Conservation (phyloP, 2,888 invertebrate species). For the Schizaphis graminum region DNA sequence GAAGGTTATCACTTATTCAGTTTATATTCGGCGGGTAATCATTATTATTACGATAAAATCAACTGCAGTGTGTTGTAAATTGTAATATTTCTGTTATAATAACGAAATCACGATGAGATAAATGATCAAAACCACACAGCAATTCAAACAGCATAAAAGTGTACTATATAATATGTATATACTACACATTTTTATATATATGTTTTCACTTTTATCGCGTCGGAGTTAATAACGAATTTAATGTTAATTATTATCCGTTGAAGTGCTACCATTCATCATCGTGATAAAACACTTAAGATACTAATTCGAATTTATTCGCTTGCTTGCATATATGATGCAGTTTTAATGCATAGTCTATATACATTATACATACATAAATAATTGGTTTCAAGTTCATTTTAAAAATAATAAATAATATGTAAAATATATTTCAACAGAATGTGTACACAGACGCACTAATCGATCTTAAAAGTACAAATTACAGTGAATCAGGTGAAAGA, state of each 20-base stretch:
- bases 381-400: background rate
- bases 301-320: background rate
- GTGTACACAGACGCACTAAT: background rate
- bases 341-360: background rate
- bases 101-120: background rate
- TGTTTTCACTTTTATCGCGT: background rate
- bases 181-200: background rate
- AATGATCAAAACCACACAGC: background rate
- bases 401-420: conserved; percentile 27
- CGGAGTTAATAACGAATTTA: background rate
- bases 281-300: background rate
- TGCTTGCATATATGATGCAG: background rate
- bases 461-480: background rate
- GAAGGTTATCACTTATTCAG: background rate
- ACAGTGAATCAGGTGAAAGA: conserved; percentile 11
- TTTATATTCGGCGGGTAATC: background rate
- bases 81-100: background rate
- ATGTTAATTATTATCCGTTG: conserved; percentile 5
- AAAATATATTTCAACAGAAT: background rate
- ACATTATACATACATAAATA: background rate
- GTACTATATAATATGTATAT: background rate
- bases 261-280: conserved; percentile 2
- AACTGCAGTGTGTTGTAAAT: background rate
- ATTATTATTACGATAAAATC: background rate
- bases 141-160: background rate